A percentile compares a stretch with the other conserved stretches of the same genome.
These are phyloP conservation scores for Takifugu ocellatus DNA, from an alignment of 2,797 vertebrate species.

Conservation along the genomic window DNA sequence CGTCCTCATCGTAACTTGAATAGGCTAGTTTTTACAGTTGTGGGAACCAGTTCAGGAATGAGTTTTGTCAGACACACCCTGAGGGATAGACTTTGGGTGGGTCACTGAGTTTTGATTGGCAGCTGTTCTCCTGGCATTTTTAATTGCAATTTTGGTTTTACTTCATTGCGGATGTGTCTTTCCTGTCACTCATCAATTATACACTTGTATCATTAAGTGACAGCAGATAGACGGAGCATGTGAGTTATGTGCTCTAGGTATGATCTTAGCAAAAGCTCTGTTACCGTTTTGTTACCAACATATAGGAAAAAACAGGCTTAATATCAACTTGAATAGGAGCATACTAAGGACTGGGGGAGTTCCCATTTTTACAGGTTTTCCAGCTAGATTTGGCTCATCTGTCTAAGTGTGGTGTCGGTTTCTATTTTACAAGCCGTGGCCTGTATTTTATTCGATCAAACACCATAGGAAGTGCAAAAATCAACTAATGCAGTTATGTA, in stretches of 20 bases:
- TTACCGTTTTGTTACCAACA: not conserved
- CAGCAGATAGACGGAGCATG: conserved; percentile 30
- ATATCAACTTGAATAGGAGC: not conserved
- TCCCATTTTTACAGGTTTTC: too few species aligned
- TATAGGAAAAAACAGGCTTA: too few species aligned
- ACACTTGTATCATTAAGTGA: conserved; percentile 36
- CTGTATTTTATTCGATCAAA: too few species aligned
- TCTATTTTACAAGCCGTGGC: too few species aligned
- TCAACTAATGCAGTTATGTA: too few species aligned
- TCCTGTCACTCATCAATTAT: conserved; percentile 28
- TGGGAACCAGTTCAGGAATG: conserved; percentile 35
- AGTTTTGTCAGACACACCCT: conserved; percentile 21
- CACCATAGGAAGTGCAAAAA: too few species aligned
- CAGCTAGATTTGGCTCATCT: too few species aligned
- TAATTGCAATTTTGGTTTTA: conserved; percentile 43
- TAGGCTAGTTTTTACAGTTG: conserved; percentile 25
- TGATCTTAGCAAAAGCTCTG: not conserved
- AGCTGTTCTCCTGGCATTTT: conserved; percentile 24
- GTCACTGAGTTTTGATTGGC: conserved; percentile 30
- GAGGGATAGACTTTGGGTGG: conserved; percentile 23
- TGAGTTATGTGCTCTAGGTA: not conserved
- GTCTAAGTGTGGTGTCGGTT: too few species aligned
- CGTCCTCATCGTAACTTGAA: conserved; percentile 22
- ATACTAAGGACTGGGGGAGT: too few species aligned
- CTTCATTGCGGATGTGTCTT: conserved; percentile 31